These are phyloP conservation scores for Parauchenoglanis ngamensis DNA, from an alignment of 2,797 vertebrate genomes.

Conservation along the genomic window DNA sequence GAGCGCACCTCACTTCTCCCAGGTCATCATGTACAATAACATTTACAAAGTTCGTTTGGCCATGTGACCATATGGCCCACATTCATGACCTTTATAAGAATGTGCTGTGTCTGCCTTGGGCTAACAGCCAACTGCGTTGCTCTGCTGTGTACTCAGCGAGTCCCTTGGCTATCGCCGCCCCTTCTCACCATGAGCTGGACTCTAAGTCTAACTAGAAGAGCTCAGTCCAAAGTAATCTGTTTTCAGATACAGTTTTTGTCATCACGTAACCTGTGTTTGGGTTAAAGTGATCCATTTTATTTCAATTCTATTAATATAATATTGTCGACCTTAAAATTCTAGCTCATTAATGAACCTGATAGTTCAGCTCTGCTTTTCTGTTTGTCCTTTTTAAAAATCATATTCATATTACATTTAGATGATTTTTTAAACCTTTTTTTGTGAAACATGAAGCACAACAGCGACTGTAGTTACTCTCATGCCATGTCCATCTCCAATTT, in stretches of 20 bases:
- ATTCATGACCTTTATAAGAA: slow-evolving; percentile 66
- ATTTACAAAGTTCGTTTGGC: slow-evolving; percentile 64
- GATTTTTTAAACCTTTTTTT: neutral
- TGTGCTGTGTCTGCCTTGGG: slow-evolving; percentile 60
- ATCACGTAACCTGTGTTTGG: neutral
- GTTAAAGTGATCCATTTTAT: neutral
- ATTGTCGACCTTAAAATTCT: neutral
- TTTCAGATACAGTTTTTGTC: neutral
- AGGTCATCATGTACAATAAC: slow-evolving; percentile 62
- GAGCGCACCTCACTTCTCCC: slow-evolving; percentile 36
- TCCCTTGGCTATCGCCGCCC: slow-evolving; percentile 55
- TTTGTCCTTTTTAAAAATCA: neutral
- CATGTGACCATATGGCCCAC: slow-evolving; percentile 57
- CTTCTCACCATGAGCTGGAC: slow-evolving; percentile 44
- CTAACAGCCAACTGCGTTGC: slow-evolving; percentile 62
- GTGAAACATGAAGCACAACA: neutral
- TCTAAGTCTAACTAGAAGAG: slow-evolving; percentile 21
- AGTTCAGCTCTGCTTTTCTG: neutral
- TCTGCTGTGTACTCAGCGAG: slow-evolving; percentile 59
- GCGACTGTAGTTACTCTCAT: neutral
- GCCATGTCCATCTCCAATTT: neutral
- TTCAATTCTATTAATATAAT: neutral
- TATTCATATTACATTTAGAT: neutral
- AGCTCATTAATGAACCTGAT: neutral
- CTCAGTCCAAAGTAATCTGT: neutral